phyloP scores from a whole-genome alignment of 2,797 vertebrate species.

The Protosalanx chinensis region DNA sequence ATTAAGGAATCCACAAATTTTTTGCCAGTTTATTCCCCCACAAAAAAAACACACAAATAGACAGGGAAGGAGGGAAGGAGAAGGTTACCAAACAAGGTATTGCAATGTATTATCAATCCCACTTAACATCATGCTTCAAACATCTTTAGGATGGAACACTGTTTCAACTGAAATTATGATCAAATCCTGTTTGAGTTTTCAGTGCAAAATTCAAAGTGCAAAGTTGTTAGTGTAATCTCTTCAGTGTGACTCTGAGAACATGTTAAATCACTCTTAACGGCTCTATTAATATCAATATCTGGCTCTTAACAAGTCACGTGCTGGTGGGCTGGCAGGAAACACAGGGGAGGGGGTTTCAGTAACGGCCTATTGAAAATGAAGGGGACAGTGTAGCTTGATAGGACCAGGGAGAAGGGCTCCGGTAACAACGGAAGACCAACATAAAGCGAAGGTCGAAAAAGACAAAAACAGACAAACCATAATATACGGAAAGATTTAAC shows the following conservation, averaged over 20 bases:
- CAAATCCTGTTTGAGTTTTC: neutral
- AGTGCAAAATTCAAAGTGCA: neutral
- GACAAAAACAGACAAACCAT: too few species aligned
- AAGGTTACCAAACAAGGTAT: neutral
- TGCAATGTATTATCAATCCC: neutral
- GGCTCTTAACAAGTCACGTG: neutral
- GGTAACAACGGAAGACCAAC: neutral
- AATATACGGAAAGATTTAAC: too few species aligned
- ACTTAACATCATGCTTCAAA: neutral
- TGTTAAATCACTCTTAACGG: neutral
- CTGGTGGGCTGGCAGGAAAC: neutral
- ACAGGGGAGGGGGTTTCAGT: neutral
- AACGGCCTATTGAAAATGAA: neutral
- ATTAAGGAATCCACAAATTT: constrained; percentile 16
- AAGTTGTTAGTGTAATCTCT: neutral
- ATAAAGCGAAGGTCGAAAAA: too few species aligned
- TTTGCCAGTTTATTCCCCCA: constrained; percentile 11
- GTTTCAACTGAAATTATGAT: neutral
- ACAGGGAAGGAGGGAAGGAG: neutral
- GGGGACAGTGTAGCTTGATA: neutral
- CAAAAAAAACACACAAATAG: neutral
- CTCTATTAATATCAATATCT: neutral
- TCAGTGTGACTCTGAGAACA: neutral
- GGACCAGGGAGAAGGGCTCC: neutral
- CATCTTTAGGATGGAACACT: neutral